Percentiles rank a stretch among this genome's conserved stretches.
phyloP scores from a whole-genome alignment of 1,140 invertebrate species.

The Trinorchestia longiramus region DNA sequence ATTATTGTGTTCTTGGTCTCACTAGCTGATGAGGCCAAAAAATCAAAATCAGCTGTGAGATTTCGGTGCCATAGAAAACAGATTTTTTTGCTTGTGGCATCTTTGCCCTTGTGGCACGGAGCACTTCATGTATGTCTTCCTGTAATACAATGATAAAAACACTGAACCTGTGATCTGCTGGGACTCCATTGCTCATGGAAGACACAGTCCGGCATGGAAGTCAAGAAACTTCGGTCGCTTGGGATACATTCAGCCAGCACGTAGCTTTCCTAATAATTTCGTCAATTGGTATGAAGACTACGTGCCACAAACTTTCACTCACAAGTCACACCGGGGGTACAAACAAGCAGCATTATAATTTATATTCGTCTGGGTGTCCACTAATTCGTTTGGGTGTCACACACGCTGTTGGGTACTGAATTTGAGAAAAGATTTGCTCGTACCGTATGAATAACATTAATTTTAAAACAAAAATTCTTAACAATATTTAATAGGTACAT shows the following conservation, averaged over 20 bases:
- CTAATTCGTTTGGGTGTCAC: background rate
- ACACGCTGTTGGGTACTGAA: background rate
- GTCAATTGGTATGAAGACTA: background rate
- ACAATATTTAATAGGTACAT: no score
- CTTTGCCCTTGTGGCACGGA: no score
- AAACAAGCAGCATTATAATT: background rate
- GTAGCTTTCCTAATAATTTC: no score
- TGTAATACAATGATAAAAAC: background rate
- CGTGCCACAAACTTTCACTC: background rate
- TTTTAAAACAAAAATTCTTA: no score
- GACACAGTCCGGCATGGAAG: background rate
- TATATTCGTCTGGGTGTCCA: background rate
- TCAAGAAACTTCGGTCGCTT: background rate
- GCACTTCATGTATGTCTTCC: background rate
- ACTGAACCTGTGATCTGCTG: background rate
- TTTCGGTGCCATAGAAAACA: no score
- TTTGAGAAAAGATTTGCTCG: background rate
- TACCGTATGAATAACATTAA: no score
- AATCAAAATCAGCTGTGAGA: no score
- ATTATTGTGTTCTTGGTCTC: no score
- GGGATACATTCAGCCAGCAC: background rate
- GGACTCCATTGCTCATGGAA: background rate
- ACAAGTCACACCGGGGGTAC: background rate
- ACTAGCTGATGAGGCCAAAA: no score
- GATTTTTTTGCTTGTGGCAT: no score